Percentiles rank a stretch among this genome's conserved stretches.
Evolutionary conservation across 92 coral and sea anemone species (phyloP).

Genomic region (Umimayanthus kanabou): DNA sequence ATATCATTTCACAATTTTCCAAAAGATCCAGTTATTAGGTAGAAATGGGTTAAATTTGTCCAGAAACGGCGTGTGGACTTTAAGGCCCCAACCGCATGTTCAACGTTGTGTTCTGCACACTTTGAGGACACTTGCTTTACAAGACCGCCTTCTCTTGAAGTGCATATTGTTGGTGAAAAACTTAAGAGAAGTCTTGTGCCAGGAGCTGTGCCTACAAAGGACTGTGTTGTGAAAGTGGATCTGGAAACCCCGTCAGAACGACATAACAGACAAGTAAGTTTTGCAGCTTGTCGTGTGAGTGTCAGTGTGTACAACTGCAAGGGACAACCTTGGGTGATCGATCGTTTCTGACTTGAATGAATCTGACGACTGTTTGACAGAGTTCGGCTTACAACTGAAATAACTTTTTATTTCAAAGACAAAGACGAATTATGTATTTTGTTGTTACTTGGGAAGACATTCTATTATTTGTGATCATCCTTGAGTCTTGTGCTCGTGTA

Average conservation of each 20-base stretch:
- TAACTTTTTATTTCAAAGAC: no score
- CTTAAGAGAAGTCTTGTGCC: background rate
- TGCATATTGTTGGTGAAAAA: background rate
- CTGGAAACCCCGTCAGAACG: background rate
- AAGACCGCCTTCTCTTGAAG: slow-evolving; percentile 13
- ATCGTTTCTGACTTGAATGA: no score
- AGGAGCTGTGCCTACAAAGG: slow-evolving; percentile 12
- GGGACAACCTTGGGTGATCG: no score
- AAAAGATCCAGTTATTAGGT: background rate
- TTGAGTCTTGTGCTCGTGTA: no score
- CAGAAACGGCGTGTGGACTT: background rate
- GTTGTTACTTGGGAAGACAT: no score
- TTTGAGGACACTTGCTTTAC: background rate
- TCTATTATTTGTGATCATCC: no score
- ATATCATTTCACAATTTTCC: background rate
- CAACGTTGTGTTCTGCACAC: background rate
- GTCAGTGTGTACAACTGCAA: no score
- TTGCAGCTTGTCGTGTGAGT: no score
- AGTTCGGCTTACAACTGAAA: no score
- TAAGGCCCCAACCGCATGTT: slow-evolving; percentile 2
- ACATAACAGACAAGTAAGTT: background rate
- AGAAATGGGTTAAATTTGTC: background rate
- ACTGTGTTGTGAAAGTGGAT: background rate
- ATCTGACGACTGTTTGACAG: no score
- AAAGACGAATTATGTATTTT: no score